A percentile compares a stretch with the other conserved stretches of the same genome.
phyloP scores from a whole-genome alignment of 2,797 vertebrate genomes.

The Argya squamiceps region DNA sequence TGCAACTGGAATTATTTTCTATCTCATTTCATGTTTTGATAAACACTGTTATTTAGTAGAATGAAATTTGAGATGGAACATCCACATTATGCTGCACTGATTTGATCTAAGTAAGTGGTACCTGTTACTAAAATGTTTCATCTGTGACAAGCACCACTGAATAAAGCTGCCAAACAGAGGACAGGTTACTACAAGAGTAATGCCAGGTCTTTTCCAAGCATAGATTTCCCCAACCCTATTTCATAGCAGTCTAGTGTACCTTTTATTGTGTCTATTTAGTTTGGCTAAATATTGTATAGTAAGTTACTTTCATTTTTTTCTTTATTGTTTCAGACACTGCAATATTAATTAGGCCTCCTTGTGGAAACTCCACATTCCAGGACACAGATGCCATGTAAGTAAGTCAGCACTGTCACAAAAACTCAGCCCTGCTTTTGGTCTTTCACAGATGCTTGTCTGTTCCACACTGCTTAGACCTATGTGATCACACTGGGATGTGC shows the following conservation, averaged over 20 bases:
- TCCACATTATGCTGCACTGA: not conserved
- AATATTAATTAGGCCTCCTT: not conserved
- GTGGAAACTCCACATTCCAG: not conserved
- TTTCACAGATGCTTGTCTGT: not conserved
- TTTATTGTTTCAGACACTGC: not conserved
- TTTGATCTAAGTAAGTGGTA: not conserved
- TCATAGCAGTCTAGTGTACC: not conserved
- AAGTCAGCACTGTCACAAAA: not conserved
- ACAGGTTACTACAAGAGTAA: not conserved
- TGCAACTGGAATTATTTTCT: not conserved
- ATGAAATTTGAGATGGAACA: not conserved
- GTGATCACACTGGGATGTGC: not conserved
- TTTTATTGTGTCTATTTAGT: not conserved
- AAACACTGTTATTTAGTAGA: not conserved
- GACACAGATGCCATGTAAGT: not conserved
- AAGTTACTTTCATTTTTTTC: not conserved
- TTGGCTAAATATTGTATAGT: not conserved
- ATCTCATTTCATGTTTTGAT: not conserved
- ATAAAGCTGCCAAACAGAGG: not conserved
- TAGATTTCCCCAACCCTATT: not conserved
- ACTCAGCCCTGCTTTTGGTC: not conserved
- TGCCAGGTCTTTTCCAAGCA: not conserved
- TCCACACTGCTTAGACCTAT: not conserved
- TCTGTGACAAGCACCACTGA: not conserved
- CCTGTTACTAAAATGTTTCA: not conserved